Conservation (phyloP, 1,140 invertebrate genomes). For the Mamestra configurata region DNA sequence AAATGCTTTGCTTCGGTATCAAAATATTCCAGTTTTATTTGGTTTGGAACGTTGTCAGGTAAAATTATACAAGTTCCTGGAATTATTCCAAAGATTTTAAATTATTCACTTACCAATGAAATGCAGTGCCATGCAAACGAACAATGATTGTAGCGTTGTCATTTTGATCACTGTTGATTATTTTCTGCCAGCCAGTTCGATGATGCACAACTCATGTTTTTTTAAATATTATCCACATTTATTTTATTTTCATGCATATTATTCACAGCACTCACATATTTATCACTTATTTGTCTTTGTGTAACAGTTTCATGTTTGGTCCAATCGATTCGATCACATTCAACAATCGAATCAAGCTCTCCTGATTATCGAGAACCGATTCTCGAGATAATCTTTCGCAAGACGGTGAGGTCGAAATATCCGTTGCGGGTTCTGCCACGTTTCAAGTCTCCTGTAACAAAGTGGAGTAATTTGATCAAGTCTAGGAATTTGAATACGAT, state of each 20-base stretch:
- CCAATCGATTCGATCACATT: constrained; percentile 23
- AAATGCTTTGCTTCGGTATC: not conserved
- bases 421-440: constrained; percentile 47
- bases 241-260: constrained; percentile 18
- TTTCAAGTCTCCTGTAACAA: constrained; percentile 63
- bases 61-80: constrained; percentile 30
- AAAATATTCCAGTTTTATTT: constrained; percentile 31
- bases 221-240: constrained; percentile 36
- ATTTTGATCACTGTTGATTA: constrained; percentile 66
- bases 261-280: constrained; percentile 41
- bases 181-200: constrained; percentile 55
- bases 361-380: constrained; percentile 38
- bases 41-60: constrained; percentile 8
- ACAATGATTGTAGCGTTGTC: constrained; percentile 65
- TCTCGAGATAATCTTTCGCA: constrained; percentile 35
- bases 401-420: constrained; percentile 47
- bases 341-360: constrained; percentile 19
- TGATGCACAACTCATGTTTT: constrained; percentile 61
- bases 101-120: constrained; percentile 73
- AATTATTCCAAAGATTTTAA: constrained; percentile 25
- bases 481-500: constrained; percentile 60
- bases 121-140: constrained; percentile 65
- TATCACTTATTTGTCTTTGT: constrained; percentile 15
- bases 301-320: constrained; percentile 23
- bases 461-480: constrained; percentile 61